Evolutionary conservation across 2,113 vertebrate species (phyloP).

Genomic region (Tichodroma muraria): DNA sequence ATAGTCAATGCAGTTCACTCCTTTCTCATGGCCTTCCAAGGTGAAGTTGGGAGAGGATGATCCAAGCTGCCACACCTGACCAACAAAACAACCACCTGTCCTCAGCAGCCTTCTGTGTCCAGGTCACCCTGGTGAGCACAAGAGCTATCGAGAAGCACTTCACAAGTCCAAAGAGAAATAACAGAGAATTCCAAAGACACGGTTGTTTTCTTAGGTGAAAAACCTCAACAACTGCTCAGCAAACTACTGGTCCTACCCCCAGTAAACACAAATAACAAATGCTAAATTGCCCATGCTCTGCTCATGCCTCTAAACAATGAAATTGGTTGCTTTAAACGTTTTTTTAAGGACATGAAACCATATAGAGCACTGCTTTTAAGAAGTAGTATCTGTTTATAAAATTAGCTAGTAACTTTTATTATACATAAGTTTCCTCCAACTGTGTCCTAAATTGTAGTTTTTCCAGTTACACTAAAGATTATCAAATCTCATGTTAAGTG

Average conservation of each 20-base stretch:
- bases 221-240: background rate
- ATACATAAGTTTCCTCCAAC: background rate
- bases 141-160: background rate
- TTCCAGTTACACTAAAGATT: background rate
- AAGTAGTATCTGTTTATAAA: background rate
- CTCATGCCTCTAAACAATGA: background rate
- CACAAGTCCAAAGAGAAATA: background rate
- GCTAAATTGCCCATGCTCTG: background rate
- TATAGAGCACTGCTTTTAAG: background rate
- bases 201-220: background rate
- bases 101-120: background rate
- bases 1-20: slow-evolving; percentile 98
- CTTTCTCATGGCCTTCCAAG: slow-evolving; percentile 96
- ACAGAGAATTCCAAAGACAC: background rate
- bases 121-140: background rate
- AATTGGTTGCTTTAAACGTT: background rate
- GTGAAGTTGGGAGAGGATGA: slow-evolving; percentile 98
- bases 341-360: background rate
- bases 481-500: background rate
- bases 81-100: background rate
- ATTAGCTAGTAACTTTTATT: background rate
- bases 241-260: background rate
- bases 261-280: background rate
- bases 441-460: background rate
- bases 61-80: slow-evolving; percentile 97